Percentiles rank a stretch among this genome's conserved stretches.
These are phyloP conservation scores for Beaufortia kweichowensis DNA, from an alignment of 2,113 vertebrate species.

Conservation along the genomic window DNA sequence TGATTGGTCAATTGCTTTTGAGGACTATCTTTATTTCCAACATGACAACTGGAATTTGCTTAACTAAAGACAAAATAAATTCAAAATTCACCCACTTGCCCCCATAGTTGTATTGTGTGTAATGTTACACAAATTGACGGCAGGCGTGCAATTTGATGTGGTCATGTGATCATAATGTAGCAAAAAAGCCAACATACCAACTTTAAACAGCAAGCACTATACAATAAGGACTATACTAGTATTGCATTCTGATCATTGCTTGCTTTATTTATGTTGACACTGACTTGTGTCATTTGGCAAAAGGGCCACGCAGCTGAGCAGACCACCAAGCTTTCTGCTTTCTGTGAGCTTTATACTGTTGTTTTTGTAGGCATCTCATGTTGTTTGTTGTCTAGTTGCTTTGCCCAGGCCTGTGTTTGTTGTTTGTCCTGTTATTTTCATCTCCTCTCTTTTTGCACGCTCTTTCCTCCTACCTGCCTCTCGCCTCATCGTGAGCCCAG, in stretches of 20 bases:
- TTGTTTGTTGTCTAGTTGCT: slow-evolving; percentile 10
- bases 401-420: slow-evolving; percentile 4
- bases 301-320: background rate
- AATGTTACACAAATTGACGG: background rate
- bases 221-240: background rate
- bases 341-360: slow-evolving; percentile 1
- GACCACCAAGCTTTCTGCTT: slow-evolving; percentile 1
- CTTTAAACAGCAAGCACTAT: background rate
- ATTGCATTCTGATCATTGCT: background rate
- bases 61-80: too few relatives aligned
- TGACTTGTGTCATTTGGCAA: background rate
- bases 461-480: slow-evolving; percentile 12
- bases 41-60: too few relatives aligned
- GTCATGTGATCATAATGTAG: background rate
- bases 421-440: slow-evolving; percentile 39
- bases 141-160: background rate
- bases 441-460: slow-evolving; percentile 12
- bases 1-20: too few relatives aligned
- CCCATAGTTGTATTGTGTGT: too few relatives aligned
- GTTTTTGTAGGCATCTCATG: background rate
- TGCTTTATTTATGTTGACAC: slow-evolving; percentile 9
- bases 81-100: background rate
- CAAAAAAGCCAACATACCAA: background rate
- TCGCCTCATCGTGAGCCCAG: slow-evolving; percentile 1
- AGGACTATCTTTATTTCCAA: too few relatives aligned